Percentiles rank a stretch among this genome's conserved stretches.
Conservation (phyloP, 1,140 invertebrate species). For the Leptinotarsa defecta region DNA sequence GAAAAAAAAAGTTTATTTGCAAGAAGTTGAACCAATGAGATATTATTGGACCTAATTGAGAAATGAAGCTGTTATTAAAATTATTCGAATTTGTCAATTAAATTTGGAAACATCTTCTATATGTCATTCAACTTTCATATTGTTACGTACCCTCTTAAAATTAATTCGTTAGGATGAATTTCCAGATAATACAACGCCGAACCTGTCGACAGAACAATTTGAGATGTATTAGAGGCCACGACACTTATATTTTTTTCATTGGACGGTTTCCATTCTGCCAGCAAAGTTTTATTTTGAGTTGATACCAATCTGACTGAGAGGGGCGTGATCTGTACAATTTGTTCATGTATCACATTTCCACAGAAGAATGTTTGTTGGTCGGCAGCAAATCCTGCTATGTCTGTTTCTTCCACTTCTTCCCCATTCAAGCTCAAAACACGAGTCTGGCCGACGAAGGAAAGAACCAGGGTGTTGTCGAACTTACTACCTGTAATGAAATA, state of each 20-base stretch:
- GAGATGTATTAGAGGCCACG: conserved; percentile 81
- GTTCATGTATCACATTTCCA: conserved; percentile 83
- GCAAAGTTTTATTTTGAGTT: conserved; percentile 67
- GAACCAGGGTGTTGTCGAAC: conserved; percentile 86
- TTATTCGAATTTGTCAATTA: too few species aligned
- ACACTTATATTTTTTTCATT: conserved; percentile 82
- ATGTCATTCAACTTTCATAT: background rate
- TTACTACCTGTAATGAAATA: conserved; percentile 53
- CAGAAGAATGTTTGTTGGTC: conserved; percentile 93
- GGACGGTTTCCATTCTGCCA: conserved; percentile 79
- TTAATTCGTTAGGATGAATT: conserved; percentile 70
- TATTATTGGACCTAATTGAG: too few species aligned
- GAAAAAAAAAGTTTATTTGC: too few species aligned
- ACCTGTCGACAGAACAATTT: conserved; percentile 88
- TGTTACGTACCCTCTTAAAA: conserved; percentile 64
- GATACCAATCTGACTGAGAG: conserved; percentile 71
- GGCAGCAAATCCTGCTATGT: conserved; percentile 86
- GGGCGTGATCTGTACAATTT: conserved; percentile 78
- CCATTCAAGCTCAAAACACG: conserved; percentile 86
- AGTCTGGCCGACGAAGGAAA: conserved; percentile 94
- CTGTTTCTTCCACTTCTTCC: conserved; percentile 97
- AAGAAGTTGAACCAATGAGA: too few species aligned
- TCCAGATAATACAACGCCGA: conserved; percentile 88
- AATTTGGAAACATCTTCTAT: too few species aligned
- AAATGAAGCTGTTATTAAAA: too few species aligned